phyloP scores from a whole-genome alignment of 2,113 vertebrate genomes.

The Sula dactylatra region DNA sequence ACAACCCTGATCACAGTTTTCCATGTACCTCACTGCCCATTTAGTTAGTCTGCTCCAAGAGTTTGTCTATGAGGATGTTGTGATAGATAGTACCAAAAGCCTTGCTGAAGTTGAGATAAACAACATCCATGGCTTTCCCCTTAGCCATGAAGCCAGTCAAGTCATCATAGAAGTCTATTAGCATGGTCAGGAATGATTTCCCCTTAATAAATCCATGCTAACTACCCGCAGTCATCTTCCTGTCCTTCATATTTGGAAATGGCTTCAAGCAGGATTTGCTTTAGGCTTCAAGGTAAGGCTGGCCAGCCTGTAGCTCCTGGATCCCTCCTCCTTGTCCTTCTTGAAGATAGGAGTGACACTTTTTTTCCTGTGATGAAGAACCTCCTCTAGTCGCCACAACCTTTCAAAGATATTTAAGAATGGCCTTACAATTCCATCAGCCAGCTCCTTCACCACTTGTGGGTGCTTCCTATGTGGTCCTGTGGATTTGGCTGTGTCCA shows the following conservation, averaged over 20 bases:
- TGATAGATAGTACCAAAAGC: not conserved
- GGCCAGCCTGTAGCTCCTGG: not conserved
- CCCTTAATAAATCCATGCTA: not conserved
- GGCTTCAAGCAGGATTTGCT: not conserved
- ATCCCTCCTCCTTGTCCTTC: not conserved
- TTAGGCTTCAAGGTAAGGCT: accelerated
- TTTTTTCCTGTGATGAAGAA: not conserved
- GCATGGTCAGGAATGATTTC: not conserved
- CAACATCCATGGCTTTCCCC: not conserved
- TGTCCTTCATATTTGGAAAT: not conserved
- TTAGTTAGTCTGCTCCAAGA: not conserved
- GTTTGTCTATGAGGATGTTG: not conserved
- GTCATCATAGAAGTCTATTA: not conserved
- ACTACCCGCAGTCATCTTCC: not conserved
- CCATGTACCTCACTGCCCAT: not conserved
- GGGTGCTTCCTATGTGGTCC: not conserved
- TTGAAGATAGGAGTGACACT: not conserved
- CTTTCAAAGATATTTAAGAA: not conserved
- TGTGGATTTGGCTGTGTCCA: not conserved
- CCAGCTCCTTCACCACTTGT: not conserved
- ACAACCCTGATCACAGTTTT: not conserved
- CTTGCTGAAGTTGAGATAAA: not conserved
- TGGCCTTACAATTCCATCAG: not conserved
- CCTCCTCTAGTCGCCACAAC: not conserved
- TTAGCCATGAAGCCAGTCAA: not conserved